phyloP scores from a whole-genome alignment of 2,888 invertebrate genomes.

The Disparrhopalites patrizii region DNA sequence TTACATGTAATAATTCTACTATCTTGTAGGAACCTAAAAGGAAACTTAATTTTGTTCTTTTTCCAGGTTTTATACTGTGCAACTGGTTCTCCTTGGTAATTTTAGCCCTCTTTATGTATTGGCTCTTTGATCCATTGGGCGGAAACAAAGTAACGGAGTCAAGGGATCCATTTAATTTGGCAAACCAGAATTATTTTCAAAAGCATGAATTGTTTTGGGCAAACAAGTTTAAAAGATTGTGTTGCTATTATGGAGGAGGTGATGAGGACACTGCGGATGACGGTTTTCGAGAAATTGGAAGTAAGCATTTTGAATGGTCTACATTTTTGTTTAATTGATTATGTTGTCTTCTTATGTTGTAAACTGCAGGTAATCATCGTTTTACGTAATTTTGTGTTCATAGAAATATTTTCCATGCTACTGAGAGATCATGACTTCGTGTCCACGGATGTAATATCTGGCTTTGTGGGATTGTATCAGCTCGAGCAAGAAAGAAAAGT shows the following conservation, averaged over 20 bases:
- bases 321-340: background rate
- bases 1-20: background rate
- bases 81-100: conserved; percentile 75
- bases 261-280: conserved; percentile 32
- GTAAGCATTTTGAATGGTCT: conserved; percentile 25
- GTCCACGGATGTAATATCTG: conserved; percentile 84
- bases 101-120: conserved; percentile 67
- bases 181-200: conserved; percentile 2
- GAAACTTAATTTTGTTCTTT: conserved; percentile 9
- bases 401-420: conserved; percentile 68
- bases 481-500: conserved; percentile 59
- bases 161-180: conserved; percentile 2
- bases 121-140: conserved; percentile 78
- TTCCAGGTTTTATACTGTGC: conserved; percentile 68
- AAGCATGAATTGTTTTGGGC: conserved; percentile 30
- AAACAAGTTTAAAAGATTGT: conserved; percentile 27
- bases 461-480: conserved; percentile 75
- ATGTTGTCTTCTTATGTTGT: conserved; percentile 10
- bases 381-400: conserved; percentile 48
- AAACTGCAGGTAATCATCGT: conserved; percentile 10
- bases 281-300: conserved; percentile 38
- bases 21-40: too few species aligned
- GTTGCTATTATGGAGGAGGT: conserved; percentile 30
- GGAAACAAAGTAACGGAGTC: background rate
- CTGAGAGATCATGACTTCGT: conserved; percentile 81